Evolutionary conservation across 2,888 invertebrate species (phyloP), one percentile per base, ranked within the genome.

Genomic region (Thera britannica): DNA sequence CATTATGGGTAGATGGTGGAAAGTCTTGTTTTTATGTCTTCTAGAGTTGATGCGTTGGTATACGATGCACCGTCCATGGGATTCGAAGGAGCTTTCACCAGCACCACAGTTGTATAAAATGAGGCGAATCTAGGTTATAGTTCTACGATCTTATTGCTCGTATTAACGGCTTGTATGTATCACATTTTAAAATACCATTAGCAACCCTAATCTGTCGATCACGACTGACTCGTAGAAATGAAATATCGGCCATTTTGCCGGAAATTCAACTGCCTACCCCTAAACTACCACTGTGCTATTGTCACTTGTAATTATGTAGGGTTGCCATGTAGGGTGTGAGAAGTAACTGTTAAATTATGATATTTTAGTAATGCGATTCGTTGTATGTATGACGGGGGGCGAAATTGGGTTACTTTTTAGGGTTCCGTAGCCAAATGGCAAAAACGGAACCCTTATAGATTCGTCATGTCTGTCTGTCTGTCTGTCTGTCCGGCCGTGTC

Each of bases 341-440:
- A 81, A 78, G 75, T 82, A 77, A 81, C 78, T 75, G 79, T 81
- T 80, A 80, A 84, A 83, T 52, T 83, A 81, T 83, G 82, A 75
- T 75, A 83, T 85, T 85, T 83, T 84, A 78, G 84, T 84, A 84
- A 85, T 81, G 80, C 71, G 84, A 84, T 82, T 82, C 83, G 77
- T 70, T 67, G 61, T 75, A 73, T 75, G 72, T 72, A 73, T 72
- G 23, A 56, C 67, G 62, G 72, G 70, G 72, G 68, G 60, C n/a
- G 57, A 11, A 46, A 62, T 63, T 65, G 55, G 65, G 57, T 67
- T 68, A 62, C 4, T 60, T 56, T n/a, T n/a, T n/a, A n/a, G n/a
- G n/a, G n/a, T n/a, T n/a, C n/a, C n/a, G n/a, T n/a, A n/a, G n/a
- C n/a, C n/a, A n/a, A n/a, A n/a, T n/a, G n/a, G n/a, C n/a, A n/a